A percentile compares a stretch with the other conserved stretches of the same genome.
Conservation (phyloP, 2,888 invertebrate species). For the Scrobipalpa atriplicella region DNA sequence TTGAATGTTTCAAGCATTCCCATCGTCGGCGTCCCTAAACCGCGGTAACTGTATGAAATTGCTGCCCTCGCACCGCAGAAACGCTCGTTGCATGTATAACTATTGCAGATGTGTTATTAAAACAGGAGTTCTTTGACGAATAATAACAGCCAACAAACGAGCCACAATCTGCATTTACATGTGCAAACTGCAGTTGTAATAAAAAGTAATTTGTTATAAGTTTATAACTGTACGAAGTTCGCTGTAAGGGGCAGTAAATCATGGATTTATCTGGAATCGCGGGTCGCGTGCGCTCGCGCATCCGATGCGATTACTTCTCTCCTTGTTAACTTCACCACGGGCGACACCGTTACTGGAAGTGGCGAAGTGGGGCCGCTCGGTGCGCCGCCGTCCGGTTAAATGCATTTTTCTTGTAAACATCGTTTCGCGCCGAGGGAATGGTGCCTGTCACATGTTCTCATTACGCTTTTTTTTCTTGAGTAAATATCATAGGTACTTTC, state of each 20-base stretch:
- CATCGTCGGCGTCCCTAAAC: slow-evolving; percentile 58
- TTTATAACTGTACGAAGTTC: slow-evolving; percentile 40
- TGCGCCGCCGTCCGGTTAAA: slow-evolving; percentile 30
- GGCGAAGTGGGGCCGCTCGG: slow-evolving; percentile 20
- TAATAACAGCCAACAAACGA: slow-evolving; percentile 37
- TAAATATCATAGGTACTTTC: slow-evolving; percentile 2
- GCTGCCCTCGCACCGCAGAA: slow-evolving; percentile 46
- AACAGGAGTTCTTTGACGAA: slow-evolving; percentile 48
- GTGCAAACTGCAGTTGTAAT: slow-evolving; percentile 8
- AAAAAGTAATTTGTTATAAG: slow-evolving; percentile 12
- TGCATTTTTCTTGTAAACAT: slow-evolving; percentile 31
- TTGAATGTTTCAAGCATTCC: slow-evolving; percentile 50
- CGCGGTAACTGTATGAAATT: slow-evolving; percentile 64
- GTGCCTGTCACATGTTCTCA: slow-evolving; percentile 21
- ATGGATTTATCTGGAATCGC: slow-evolving; percentile 47
- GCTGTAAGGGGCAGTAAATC: slow-evolving; percentile 51
- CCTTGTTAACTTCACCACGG: slow-evolving; percentile 42
- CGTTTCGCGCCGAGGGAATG: slow-evolving; percentile 22
- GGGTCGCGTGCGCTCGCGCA: slow-evolving; percentile 32
- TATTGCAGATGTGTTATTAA: slow-evolving; percentile 51
- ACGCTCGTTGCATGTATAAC: slow-evolving; percentile 40
- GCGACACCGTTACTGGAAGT: slow-evolving; percentile 42
- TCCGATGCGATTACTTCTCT: slow-evolving; percentile 42
- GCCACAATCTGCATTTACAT: slow-evolving; percentile 16
- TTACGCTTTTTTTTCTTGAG: slow-evolving; percentile 17